Conservation (phyloP, 2,888 invertebrate genomes). For the Bimastos eiseni region DNA sequence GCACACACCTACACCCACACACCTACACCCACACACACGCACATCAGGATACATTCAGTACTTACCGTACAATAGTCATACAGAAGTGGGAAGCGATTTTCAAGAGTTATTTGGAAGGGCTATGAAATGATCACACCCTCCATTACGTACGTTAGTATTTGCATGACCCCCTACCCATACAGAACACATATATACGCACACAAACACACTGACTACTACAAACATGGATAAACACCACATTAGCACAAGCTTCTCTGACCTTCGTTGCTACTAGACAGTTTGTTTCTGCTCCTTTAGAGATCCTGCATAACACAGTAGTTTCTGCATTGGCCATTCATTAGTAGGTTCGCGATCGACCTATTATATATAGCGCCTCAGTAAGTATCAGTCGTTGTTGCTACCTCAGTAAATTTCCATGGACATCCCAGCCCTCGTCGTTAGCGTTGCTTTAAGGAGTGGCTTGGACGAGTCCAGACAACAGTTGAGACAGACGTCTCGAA, state of each 20-base stretch:
- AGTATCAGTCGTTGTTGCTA: not conserved
- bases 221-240: not conserved
- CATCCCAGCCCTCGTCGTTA: not conserved
- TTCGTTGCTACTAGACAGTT: not conserved
- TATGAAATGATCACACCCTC: not conserved
- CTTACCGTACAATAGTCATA: too few relatives aligned
- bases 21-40: too few relatives aligned
- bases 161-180: too few relatives aligned
- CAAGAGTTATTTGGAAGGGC: not conserved
- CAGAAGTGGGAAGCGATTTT: not conserved
- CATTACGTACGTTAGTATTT: too few relatives aligned
- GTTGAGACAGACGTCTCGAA: slow-evolving; percentile 50
- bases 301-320: not conserved
- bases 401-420: not conserved
- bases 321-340: not conserved
- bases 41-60: too few relatives aligned
- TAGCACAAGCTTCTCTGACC: not conserved
- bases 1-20: too few relatives aligned
- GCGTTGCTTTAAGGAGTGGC: not conserved
- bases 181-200: not conserved
- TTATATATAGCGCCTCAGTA: not conserved
- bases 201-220: not conserved
- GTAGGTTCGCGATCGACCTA: not conserved
- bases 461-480: not conserved
- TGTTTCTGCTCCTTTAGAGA: not conserved